Evolutionary conservation across 2,888 invertebrate species (phyloP), one percentile per base, ranked within the genome.

Genomic region (Esperia sulphurella): DNA sequence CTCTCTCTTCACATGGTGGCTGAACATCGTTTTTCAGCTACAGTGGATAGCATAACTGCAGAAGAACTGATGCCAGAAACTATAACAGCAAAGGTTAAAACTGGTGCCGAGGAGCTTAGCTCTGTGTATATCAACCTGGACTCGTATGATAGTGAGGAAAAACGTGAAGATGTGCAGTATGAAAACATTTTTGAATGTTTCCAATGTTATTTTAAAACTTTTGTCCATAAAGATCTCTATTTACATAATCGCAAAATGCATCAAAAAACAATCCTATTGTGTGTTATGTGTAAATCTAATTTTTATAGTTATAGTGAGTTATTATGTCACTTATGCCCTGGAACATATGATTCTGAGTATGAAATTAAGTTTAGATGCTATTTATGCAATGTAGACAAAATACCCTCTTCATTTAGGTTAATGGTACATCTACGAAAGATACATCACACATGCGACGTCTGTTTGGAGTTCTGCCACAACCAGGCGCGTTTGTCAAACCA

Each of bases 231-330:
- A 83, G 96, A 96, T 80, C 91, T 96, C 50, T 96, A 95, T 83
- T 89, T 95, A 68, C 96, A 96, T 79, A 96, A 96, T 76, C 91
- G 96, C 48, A 95, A 96, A 84, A 93, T 95, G 92, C 96, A 96
- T 85, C 93, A 95, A 59, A 96, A 95, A 80, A 93, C 95, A 41
- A 93, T 95, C 52, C 90, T 96, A 50, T 82, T 95, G 54, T 96
- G 96, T 83, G 93, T 95, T 58, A 96, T 96, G 96, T 96, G 96
- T 81, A 95, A 95, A 82, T 92, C 94, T 31, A 95, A 94, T 71
- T 96, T 96, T 88, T 95, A 94, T 82, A 96, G 94, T 81, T 96
- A 95, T 82, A 96, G 96, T 86, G 96, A 96, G 79, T 90, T 96
- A 53, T 83, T 96, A 54, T 96, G 96, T 83, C 96, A 96, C 88